Conservation (phyloP, 2,888 invertebrate genomes). For the Melikaiella ostensackeni region DNA sequence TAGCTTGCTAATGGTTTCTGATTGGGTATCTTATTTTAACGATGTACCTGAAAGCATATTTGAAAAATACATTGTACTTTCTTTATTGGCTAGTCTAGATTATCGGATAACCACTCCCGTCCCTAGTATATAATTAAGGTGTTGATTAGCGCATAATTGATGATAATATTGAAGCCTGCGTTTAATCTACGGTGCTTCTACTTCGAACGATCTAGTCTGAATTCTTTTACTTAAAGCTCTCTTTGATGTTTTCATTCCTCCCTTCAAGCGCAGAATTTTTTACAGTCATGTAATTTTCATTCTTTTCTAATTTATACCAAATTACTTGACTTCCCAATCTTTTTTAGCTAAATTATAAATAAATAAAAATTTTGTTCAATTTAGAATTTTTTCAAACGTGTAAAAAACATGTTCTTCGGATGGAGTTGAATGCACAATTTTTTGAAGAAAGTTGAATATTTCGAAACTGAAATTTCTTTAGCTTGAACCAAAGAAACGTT, state of each 20-base stretch:
- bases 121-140: background rate
- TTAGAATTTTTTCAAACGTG: too few species aligned
- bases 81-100: background rate
- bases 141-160: conserved; percentile 35
- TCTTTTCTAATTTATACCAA: background rate
- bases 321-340: background rate
- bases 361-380: too few species aligned
- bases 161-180: background rate
- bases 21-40: background rate
- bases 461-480: too few species aligned
- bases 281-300: background rate
- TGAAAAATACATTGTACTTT: conserved; percentile 4
- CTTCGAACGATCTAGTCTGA: conserved; percentile 11
- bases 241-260: background rate
- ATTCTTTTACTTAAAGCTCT: conserved; percentile 25
- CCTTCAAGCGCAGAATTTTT: background rate
- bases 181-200: conserved; percentile 14
- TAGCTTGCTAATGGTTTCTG: background rate
- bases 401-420: too few species aligned
- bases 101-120: background rate
- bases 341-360: too few species aligned
- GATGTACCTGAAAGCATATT: background rate
- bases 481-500: too few species aligned
- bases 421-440: too few species aligned
- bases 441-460: too few species aligned